These are phyloP conservation scores for Oncopodura yosiiana DNA, from an alignment of 1,140 invertebrate genomes.

Conservation along the genomic window DNA sequence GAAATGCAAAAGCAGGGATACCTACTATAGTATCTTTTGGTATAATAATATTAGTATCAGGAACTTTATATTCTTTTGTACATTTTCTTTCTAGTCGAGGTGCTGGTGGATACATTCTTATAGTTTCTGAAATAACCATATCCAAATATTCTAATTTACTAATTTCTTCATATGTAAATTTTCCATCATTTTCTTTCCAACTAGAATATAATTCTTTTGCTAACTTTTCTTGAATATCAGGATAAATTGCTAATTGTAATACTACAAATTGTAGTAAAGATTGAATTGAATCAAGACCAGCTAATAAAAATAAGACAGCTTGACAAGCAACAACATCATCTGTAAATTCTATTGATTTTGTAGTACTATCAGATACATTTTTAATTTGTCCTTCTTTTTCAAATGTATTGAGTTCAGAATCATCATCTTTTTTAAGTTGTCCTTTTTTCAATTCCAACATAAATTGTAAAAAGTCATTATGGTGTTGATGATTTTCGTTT, in stretches of 20 bases:
- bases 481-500: no score
- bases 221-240: slow-evolving; percentile 51
- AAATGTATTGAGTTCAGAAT: slow-evolving; percentile 2
- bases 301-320: slow-evolving; percentile 47
- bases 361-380: no score
- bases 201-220: slow-evolving; percentile 32
- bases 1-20: slow-evolving; percentile 47
- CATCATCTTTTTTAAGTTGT: slow-evolving; percentile 21
- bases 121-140: slow-evolving; percentile 47
- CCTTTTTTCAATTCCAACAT: slow-evolving; percentile 18
- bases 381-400: slow-evolving; percentile 12
- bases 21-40: slow-evolving; percentile 40
- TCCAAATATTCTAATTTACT: slow-evolving; percentile 45
- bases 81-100: slow-evolving; percentile 43
- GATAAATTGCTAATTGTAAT: slow-evolving; percentile 50
- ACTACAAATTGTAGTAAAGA: slow-evolving; percentile 49
- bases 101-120: slow-evolving; percentile 47
- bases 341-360: slow-evolving; percentile 6
- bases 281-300: slow-evolving; percentile 61
- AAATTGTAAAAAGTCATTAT: slow-evolving; percentile 22
- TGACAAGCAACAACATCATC: slow-evolving; percentile 28
- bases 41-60: slow-evolving; percentile 40
- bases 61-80: slow-evolving; percentile 45
- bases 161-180: slow-evolving; percentile 40
- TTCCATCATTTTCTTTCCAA: slow-evolving; percentile 11